Base-by-base conservation (phyloP, 2,113 vertebrate genomes). In the Motacilla tschutschensis region DNA sequence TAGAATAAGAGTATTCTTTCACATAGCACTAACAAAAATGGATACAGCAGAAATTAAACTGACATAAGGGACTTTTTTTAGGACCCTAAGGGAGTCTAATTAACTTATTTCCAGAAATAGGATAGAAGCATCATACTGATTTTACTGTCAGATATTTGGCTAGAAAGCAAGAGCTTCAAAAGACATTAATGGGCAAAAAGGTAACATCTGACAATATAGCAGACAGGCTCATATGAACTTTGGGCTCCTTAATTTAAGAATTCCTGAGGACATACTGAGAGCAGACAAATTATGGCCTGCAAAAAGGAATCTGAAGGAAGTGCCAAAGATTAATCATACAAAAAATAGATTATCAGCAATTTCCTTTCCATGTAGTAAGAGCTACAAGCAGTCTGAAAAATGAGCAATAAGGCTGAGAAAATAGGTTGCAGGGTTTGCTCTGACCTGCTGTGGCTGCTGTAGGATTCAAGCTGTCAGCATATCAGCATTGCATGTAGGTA, bases 101-200 rank as follows among this genome's bases (percentile, higher is more conserved):
- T 90, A 92, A 90, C 83, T 67, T 36, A 79, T 83, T 93, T 83
- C 63, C 69, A 88, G 66, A 85, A 94, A 87, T 28, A 17, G 7
- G 29, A 79, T 65, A 41, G 75, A 91, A 91, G 70, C 59, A 71
- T 87, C 87, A 65, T 62, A 62, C 35, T 77, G 81, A 87, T 90
- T 83, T 88, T 83, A 57, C 53, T 94, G 91, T 88, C 87, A 94
- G 76, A 82, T 91, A 91, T 70, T 94, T 96, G 94, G 92, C 94
- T 88, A 83, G 60, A 92, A 93, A 78, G 90, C 93, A 93, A 92
- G 63, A 83, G 66, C 60, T 91, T 93, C 82, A 89, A 74, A 93
- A 91, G 59, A 55, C n/a, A 26, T 83, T 74, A 91, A 87, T 71
- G 48, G 38, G 21, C 33, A 21, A 75, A 90, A 82, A 82, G 50